Percentiles rank a stretch among this genome's conserved stretches.
These are phyloP conservation scores for Tridacna crocea DNA, from an alignment of 2,888 invertebrate species.

Conservation along the genomic window DNA sequence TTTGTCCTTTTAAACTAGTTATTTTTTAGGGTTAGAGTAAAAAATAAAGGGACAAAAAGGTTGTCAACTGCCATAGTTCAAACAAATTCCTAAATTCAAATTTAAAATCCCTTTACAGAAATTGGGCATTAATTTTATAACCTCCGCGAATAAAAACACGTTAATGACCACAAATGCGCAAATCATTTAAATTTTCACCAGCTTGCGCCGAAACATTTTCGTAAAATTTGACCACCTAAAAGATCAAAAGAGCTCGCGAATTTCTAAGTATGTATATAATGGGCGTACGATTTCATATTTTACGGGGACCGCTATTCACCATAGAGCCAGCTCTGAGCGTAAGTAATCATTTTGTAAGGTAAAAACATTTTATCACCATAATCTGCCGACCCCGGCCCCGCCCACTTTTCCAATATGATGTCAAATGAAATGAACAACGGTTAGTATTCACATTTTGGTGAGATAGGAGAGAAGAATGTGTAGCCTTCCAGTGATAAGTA, in stretches of 20 bases:
- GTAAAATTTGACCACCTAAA: slow-evolving; percentile 26
- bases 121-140: slow-evolving; percentile 35
- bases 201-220: slow-evolving; percentile 26
- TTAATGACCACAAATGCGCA: slow-evolving; percentile 50
- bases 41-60: neutral
- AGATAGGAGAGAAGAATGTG: no score
- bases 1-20: no score
- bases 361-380: slow-evolving; percentile 30
- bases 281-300: slow-evolving; percentile 20
- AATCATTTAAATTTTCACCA: slow-evolving; percentile 54
- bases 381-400: slow-evolving; percentile 16
- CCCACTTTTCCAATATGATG: slow-evolving; percentile 29
- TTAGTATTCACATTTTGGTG: no score
- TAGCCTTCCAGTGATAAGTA: no score
- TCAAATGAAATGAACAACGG: slow-evolving; percentile 1
- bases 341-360: slow-evolving; percentile 26
- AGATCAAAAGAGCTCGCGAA: slow-evolving; percentile 15
- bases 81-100: slow-evolving; percentile 22
- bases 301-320: slow-evolving; percentile 17
- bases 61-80: slow-evolving; percentile 1
- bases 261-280: slow-evolving; percentile 13
- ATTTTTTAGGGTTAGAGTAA: no score
- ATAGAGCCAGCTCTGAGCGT: slow-evolving; percentile 12
- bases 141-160: slow-evolving; percentile 29
- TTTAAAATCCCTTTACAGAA: slow-evolving; percentile 25